A percentile compares a stretch with the other conserved stretches of the same genome.
Conservation (phyloP, 2,888 invertebrate species). For the Geophilus truncorum region DNA sequence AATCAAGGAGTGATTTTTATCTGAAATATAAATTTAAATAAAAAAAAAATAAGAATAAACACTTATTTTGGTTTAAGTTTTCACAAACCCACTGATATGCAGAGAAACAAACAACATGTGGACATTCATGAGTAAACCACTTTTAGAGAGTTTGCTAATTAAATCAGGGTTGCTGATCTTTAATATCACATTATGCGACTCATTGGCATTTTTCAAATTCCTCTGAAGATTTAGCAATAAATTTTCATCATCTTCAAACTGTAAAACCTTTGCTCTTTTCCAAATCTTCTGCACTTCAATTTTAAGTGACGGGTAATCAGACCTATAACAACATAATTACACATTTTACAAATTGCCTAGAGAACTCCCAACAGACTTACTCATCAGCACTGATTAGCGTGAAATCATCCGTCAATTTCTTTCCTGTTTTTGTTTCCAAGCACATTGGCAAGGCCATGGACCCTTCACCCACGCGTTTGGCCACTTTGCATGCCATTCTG, state of each 20-base stretch:
- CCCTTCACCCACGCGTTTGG: not conserved
- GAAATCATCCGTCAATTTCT: not conserved
- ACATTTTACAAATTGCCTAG: too few species aligned
- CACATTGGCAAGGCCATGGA: not conserved
- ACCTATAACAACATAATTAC: not conserved
- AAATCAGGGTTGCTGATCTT: not conserved
- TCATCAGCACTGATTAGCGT: not conserved
- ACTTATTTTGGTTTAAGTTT: not conserved
- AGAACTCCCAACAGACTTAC: too few species aligned
- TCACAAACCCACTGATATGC: not conserved
- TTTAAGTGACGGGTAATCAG: not conserved
- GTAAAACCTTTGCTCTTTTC: not conserved
- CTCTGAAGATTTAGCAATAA: not conserved
- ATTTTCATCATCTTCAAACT: not conserved
- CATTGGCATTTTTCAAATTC: not conserved
- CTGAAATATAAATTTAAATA: not conserved
- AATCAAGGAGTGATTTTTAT: not conserved
- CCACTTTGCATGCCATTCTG: not conserved
- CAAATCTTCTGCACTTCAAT: not conserved
- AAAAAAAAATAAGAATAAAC: too few species aligned
- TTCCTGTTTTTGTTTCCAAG: not conserved
- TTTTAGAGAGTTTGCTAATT: not conserved
- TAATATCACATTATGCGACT: not conserved
- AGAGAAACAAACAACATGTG: not conserved
- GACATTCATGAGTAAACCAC: not conserved